These are phyloP conservation scores for Cassiopea andromeda DNA, from an alignment of 30 jellyfish, hydroid and myxozoan species.

Conservation along the genomic window DNA sequence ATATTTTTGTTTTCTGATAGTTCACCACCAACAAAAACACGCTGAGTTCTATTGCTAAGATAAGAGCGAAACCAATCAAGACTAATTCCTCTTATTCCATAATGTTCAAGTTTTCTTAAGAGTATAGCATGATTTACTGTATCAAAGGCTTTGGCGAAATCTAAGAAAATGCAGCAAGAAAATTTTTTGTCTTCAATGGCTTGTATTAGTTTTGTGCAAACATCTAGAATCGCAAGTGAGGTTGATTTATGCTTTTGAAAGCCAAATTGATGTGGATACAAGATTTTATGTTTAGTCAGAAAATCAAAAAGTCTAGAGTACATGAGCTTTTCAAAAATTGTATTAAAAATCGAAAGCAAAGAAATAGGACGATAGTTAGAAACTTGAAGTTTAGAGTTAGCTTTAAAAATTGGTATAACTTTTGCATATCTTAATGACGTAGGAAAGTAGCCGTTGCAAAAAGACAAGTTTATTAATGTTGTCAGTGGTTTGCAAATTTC, in stretches of 20 bases:
- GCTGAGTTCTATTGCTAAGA: too few species aligned
- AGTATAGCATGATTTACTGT: too few species aligned
- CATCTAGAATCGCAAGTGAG: conserved; percentile 29
- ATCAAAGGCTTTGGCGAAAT: too few species aligned
- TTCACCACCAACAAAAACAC: background rate
- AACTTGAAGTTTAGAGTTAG: conserved; percentile 16
- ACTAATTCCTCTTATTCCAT: too few species aligned
- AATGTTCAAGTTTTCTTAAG: too few species aligned
- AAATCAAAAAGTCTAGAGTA: conserved; percentile 16
- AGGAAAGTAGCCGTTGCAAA: conserved; percentile 54
- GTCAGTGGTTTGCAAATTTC: conserved; percentile 27
- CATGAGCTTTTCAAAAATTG: conserved; percentile 36
- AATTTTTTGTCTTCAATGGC: conserved; percentile 25
- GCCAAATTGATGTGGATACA: conserved; percentile 46
- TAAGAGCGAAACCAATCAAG: too few species aligned
- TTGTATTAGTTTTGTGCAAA: conserved; percentile 28
- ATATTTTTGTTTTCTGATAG: background rate
- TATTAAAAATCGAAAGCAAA: conserved; percentile 21
- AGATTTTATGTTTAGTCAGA: conserved; percentile 10
- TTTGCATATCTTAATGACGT: conserved; percentile 36
- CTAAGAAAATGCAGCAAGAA: background rate
- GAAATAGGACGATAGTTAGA: conserved; percentile 3
- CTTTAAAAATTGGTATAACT: background rate
- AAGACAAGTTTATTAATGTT: conserved; percentile 32
- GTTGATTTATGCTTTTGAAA: conserved; percentile 54